These are phyloP conservation scores for Argyrosomus regius DNA, from an alignment of 2,797 vertebrate species.

Conservation along the genomic window DNA sequence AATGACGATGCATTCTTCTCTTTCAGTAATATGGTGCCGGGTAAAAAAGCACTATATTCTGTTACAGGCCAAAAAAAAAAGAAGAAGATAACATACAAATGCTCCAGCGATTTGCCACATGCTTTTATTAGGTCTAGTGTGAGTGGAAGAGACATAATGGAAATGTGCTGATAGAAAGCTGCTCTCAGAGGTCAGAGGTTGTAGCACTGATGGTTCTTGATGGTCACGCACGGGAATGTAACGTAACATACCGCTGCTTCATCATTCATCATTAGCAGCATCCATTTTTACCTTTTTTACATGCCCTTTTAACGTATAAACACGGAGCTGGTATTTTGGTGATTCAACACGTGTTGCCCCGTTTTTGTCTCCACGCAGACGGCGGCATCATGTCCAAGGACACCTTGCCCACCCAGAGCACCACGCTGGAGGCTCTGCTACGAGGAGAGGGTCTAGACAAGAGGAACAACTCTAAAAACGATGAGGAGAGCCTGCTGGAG, in stretches of 20 bases:
- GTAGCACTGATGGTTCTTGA: constrained; percentile 31
- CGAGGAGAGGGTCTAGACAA: constrained; percentile 95
- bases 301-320: neutral
- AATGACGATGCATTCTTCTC: constrained; percentile 21
- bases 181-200: constrained; percentile 25
- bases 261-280: neutral
- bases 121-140: constrained; percentile 38
- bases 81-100: constrained; percentile 43
- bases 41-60: constrained; percentile 38
- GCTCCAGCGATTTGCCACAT: constrained; percentile 31
- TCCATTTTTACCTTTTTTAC: neutral
- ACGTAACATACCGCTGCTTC: neutral
- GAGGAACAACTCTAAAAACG: constrained; percentile 90
- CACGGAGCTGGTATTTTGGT: constrained; percentile 7
- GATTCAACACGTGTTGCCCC: constrained; percentile 13
- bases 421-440: constrained; percentile 95
- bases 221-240: neutral
- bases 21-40: constrained; percentile 6
- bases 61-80: constrained; percentile 17
- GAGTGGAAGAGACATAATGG: constrained; percentile 37
- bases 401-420: constrained; percentile 91
- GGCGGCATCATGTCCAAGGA: constrained; percentile 92
- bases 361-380: constrained; percentile 80
- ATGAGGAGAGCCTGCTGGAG: constrained; percentile 95
- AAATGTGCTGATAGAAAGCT: constrained; percentile 37